Percentiles rank a stretch among this genome's conserved stretches.
Evolutionary conservation across 2,888 invertebrate genomes (phyloP).

Genomic region (Meandrusa payeni): DNA sequence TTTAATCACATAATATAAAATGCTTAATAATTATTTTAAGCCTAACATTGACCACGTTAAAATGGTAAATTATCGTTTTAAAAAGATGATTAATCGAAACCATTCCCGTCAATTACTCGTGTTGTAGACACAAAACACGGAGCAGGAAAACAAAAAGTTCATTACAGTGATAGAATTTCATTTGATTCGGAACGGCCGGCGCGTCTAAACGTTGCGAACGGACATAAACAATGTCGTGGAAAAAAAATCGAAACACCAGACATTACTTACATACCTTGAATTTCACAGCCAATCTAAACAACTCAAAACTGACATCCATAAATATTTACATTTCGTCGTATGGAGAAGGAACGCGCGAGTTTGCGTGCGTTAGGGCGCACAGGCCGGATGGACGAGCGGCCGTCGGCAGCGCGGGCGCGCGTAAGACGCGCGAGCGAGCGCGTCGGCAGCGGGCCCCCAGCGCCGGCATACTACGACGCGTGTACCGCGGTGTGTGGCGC

Average conservation of each 20-base stretch:
- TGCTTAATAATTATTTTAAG: slow-evolving; percentile 67
- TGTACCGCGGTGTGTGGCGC: slow-evolving; percentile 31
- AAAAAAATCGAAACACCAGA: slow-evolving; percentile 58
- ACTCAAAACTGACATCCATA: slow-evolving; percentile 80
- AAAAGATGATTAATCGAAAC: slow-evolving; percentile 67
- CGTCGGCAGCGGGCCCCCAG: slow-evolving; percentile 52
- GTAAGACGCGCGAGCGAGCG: slow-evolving; percentile 35
- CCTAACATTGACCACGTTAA: slow-evolving; percentile 56
- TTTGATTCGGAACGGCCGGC: slow-evolving; percentile 38
- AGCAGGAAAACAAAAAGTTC: slow-evolving; percentile 64
- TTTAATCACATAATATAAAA: slow-evolving; percentile 63
- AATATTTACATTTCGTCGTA: slow-evolving; percentile 77
- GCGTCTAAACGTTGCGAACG: slow-evolving; percentile 37
- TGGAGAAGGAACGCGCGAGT: slow-evolving; percentile 60
- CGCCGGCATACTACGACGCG: slow-evolving; percentile 57
- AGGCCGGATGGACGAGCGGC: slow-evolving; percentile 45
- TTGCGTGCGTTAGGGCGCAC: slow-evolving; percentile 58
- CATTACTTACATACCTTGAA: slow-evolving; percentile 76
- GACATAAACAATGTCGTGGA: slow-evolving; percentile 54
- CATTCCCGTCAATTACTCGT: slow-evolving; percentile 60
- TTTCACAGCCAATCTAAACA: slow-evolving; percentile 80
- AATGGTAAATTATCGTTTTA: slow-evolving; percentile 75
- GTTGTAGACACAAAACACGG: slow-evolving; percentile 60
- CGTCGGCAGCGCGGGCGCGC: slow-evolving; percentile 36
- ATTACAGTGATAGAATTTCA: slow-evolving; percentile 40